Evolutionary conservation across 2,888 invertebrate genomes (phyloP).

Genomic region (Drosophila pseudotakahashii): DNA sequence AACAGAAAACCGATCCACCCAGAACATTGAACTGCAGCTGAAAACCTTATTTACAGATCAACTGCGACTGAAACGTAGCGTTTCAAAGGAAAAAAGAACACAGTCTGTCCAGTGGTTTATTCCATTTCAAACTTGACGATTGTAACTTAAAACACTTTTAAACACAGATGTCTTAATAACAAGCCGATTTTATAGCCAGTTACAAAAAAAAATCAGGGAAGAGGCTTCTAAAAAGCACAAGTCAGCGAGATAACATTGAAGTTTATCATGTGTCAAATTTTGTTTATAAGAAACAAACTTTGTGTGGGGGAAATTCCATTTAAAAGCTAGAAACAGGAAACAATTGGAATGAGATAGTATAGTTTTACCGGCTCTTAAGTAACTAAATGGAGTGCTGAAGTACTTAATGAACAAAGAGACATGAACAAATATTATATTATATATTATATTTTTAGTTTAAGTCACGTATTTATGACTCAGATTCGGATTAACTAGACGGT

Average conservation of each 20-base stretch:
- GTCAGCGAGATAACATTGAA: not conserved
- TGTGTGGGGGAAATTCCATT: not conserved
- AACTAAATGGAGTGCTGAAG: not conserved
- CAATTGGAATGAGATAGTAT: not conserved
- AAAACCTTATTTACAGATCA: constrained; percentile 19
- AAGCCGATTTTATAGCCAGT: not conserved
- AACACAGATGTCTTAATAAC: constrained; percentile 7
- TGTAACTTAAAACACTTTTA: constrained; percentile 21
- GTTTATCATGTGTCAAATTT: not conserved
- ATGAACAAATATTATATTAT: too few relatives aligned
- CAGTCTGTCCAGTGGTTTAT: not conserved
- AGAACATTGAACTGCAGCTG: constrained; percentile 32
- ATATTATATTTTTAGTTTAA: not conserved
- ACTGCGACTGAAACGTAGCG: not conserved
- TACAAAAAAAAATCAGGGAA: not conserved
- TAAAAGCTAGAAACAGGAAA: not conserved
- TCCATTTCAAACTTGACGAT: constrained; percentile 4
- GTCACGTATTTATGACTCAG: not conserved
- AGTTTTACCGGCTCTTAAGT: too few relatives aligned
- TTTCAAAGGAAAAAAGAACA: not conserved
- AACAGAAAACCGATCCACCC: constrained; percentile 22
- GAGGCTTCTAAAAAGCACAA: not conserved
- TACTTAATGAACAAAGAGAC: too few relatives aligned
- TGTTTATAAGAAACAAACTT: not conserved
- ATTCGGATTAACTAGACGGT: too few relatives aligned